Evolutionary conservation across 1,140 invertebrate genomes (phyloP).

Genomic region (Trichonephila inaurata): DNA sequence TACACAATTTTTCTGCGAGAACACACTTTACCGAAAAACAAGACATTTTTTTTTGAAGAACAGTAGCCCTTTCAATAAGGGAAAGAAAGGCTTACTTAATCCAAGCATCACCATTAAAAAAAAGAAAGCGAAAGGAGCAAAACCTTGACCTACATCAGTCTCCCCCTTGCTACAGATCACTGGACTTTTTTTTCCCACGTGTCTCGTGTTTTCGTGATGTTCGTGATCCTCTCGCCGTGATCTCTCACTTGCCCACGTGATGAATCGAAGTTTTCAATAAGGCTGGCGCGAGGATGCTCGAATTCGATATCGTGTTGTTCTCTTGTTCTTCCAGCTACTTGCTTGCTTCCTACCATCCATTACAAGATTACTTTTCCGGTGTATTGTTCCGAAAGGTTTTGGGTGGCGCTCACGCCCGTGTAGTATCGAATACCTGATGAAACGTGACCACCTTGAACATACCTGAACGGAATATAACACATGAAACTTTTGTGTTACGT

Average conservation of each 20-base stretch:
- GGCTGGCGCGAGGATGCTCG: not conserved
- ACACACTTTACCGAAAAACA: slow-evolving; percentile 19
- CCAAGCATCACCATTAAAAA: not conserved
- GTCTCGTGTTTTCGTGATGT: slow-evolving; percentile 27
- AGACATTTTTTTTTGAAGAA: not conserved
- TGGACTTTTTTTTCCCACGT: not conserved
- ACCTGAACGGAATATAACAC: not conserved
- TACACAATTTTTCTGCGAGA: not conserved
- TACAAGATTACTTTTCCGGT: not conserved
- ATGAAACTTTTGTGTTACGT: not conserved
- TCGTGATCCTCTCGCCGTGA: slow-evolving; percentile 37
- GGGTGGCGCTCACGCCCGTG: not conserved
- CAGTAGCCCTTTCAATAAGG: not conserved
- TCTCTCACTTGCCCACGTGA: slow-evolving; percentile 30
- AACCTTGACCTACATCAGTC: slow-evolving; percentile 26
- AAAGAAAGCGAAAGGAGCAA: slow-evolving; percentile 6
- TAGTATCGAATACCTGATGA: not conserved
- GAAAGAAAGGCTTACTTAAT: slow-evolving; percentile 12
- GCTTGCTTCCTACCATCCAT: not conserved
- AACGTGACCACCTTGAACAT: not conserved
- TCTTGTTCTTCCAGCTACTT: not conserved
- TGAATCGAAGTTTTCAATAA: slow-evolving; percentile 38
- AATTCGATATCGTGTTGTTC: not conserved
- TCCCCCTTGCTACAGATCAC: not conserved
- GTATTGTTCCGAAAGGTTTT: not conserved